These are phyloP conservation scores for Tolmerus cingulatus DNA, from an alignment of 2,888 invertebrate genomes.

Conservation along the genomic window DNA sequence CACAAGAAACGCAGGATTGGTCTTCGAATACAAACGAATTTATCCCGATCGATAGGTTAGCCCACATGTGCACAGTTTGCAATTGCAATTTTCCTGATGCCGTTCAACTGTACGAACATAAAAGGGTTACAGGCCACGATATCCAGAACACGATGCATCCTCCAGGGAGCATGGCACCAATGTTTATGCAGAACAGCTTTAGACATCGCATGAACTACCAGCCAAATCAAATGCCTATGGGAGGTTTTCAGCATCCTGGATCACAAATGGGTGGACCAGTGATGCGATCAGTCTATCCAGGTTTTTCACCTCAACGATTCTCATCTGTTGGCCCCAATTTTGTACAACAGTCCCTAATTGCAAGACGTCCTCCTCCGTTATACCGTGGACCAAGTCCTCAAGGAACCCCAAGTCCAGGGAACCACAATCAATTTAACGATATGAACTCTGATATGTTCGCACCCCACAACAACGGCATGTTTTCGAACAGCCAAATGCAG, in stretches of 20 bases:
- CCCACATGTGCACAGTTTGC: conserved; percentile 59
- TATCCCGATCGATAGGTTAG: conserved; percentile 68
- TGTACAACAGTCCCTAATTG: conserved; percentile 29
- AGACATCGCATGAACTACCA: conserved; percentile 34
- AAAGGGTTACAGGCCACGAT: conserved; percentile 53
- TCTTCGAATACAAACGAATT: conserved; percentile 66
- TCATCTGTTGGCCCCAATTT: neutral
- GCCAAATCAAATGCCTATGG: conserved; percentile 15
- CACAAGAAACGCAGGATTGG: conserved; percentile 55
- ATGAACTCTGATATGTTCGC: conserved; percentile 48
- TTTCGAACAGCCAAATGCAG: neutral
- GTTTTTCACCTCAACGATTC: conserved; percentile 26
- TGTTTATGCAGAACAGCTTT: conserved; percentile 36
- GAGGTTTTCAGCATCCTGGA: neutral
- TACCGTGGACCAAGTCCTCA: conserved; percentile 49
- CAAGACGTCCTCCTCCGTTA: conserved; percentile 50
- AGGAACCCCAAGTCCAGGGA: conserved; percentile 43
- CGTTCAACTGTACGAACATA: conserved; percentile 55
- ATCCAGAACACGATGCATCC: conserved; percentile 49
- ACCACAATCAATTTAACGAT: conserved; percentile 45
- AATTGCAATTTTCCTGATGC: conserved; percentile 59
- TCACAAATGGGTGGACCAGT: neutral
- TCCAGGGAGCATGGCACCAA: conserved; percentile 13
- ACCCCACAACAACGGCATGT: conserved; percentile 53
- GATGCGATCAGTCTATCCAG: neutral